These are phyloP conservation scores for Alauda arvensis DNA, from an alignment of 2,797 vertebrate genomes.

Conservation along the genomic window DNA sequence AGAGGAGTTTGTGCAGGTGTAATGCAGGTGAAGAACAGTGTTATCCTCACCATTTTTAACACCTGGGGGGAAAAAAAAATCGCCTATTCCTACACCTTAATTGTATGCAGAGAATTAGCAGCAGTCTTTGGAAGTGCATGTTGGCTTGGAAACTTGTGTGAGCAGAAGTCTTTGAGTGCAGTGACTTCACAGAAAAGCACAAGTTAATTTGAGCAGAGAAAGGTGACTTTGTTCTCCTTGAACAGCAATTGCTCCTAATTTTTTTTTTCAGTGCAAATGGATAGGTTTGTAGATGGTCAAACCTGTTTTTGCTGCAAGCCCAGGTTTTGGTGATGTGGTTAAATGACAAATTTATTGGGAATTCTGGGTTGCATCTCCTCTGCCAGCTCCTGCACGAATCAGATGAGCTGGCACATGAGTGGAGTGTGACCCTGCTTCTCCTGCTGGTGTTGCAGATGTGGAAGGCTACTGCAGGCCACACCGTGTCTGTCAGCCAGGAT, in stretches of 20 bases:
- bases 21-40: neutral
- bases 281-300: neutral
- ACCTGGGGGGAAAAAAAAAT: neutral
- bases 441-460: constrained; percentile 82
- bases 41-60: neutral
- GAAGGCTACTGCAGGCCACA: constrained; percentile 89
- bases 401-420: neutral
- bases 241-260: neutral
- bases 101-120: neutral
- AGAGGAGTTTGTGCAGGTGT: neutral
- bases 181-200: neutral
- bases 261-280: neutral
- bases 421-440: neutral
- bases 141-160: neutral
- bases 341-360: neutral
- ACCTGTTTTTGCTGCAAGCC: neutral
- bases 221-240: neutral
- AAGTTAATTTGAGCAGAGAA: neutral
- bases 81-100: neutral
- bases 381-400: accelerated
- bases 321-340: neutral
- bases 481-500: constrained; percentile 71
- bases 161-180: neutral
- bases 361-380: neutral
- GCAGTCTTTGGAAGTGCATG: neutral